Evolutionary conservation across 2,797 vertebrate genomes (phyloP).

Genomic region (Thunnus albacares): DNA sequence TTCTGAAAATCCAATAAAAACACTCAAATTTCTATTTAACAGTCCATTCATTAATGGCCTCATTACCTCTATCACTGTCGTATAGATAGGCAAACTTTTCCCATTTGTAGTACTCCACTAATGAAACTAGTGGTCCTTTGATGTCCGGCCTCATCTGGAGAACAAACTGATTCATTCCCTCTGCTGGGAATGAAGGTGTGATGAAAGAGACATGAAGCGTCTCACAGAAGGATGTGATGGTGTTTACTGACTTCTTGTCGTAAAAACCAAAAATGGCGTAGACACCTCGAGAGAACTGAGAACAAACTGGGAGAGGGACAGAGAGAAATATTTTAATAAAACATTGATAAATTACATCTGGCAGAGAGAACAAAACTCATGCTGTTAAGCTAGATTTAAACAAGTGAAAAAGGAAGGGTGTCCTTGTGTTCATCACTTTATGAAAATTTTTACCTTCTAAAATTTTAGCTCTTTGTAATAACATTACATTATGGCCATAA

Average conservation of each 20-base stretch:
- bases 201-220: constrained; percentile 98
- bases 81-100: constrained; percentile 98
- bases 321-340: neutral
- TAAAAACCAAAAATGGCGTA: constrained; percentile 99
- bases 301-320: constrained; percentile 88
- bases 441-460: neutral
- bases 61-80: constrained; percentile 95
- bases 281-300: constrained; percentile 98
- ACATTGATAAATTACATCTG: neutral
- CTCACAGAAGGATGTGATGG: constrained; percentile 98
- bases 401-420: neutral
- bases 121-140: constrained; percentile 95
- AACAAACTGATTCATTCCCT: constrained; percentile 97
- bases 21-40: neutral
- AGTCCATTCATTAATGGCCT: neutral
- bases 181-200: constrained; percentile 97
- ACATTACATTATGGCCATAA: no score
- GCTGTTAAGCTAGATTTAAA: neutral
- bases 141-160: constrained; percentile 99
- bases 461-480: neutral
- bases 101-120: constrained; percentile 99
- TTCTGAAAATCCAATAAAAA: neutral
- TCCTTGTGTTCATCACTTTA: neutral
- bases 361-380: neutral
- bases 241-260: constrained; percentile 99